phyloP scores from a whole-genome alignment of 2,113 vertebrate genomes.

The Neogale vison region DNA sequence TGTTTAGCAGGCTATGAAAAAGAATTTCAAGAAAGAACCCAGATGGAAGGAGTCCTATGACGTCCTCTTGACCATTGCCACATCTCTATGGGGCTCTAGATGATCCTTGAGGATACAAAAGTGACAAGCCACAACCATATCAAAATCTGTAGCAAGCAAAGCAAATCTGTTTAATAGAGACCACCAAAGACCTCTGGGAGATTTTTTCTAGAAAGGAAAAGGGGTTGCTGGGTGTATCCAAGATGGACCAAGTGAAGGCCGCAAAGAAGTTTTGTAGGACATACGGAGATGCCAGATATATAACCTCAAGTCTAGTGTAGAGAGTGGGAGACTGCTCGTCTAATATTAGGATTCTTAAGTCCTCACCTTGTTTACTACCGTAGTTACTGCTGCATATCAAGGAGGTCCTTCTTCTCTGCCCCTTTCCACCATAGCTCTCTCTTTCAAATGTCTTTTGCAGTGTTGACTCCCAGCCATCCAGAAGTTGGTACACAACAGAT shows the following conservation, averaged over 20 bases:
- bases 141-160: background rate
- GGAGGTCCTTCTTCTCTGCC: background rate
- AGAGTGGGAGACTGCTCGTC: background rate
- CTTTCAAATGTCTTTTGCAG: background rate
- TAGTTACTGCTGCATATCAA: background rate
- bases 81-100: background rate
- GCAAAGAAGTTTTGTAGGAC: background rate
- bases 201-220: background rate
- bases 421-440: background rate
- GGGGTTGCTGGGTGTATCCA: background rate
- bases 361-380: background rate
- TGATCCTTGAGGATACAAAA: background rate
- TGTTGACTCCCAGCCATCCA: background rate
- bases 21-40: background rate
- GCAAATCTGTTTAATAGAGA: background rate
- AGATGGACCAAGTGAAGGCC: background rate
- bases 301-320: background rate
- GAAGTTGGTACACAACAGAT: background rate
- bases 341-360: background rate
- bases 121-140: background rate
- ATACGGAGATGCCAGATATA: background rate
- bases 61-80: background rate
- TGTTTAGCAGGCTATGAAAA: background rate
- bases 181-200: background rate
- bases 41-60: background rate